A percentile compares a stretch with the other conserved stretches of the same genome.
Evolutionary conservation across 1,140 invertebrate genomes (phyloP).

Genomic region (Melanaphis sacchari): DNA sequence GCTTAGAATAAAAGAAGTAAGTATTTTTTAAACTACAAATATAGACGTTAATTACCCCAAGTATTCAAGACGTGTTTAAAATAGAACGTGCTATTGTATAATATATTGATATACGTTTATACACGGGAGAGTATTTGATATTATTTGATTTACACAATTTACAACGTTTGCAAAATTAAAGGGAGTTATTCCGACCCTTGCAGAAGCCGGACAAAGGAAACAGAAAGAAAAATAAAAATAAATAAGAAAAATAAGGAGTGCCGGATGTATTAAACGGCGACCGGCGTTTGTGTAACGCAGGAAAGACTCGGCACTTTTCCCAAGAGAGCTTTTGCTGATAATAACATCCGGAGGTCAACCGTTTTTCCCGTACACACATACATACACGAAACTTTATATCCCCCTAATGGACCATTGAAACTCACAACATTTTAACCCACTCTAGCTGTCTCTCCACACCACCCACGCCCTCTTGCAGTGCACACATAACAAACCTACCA

Average conservation of each 20-base stretch:
- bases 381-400: neutral
- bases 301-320: constrained; percentile 42
- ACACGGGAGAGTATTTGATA: neutral
- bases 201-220: constrained; percentile 19
- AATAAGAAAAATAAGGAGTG: constrained; percentile 12
- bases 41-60: neutral
- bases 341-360: constrained; percentile 57
- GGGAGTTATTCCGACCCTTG: constrained; percentile 22
- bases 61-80: neutral
- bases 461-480: neutral
- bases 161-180: constrained; percentile 51
- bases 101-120: neutral
- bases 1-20: neutral
- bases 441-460: neutral
- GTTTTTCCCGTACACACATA: constrained; percentile 19
- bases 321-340: constrained; percentile 57
- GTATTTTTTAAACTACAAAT: neutral
- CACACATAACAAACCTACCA: constrained; percentile 2
- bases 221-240: neutral
- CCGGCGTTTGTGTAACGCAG: constrained; percentile 47
- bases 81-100: neutral
- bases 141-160: constrained; percentile 37
- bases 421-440: constrained; percentile 30
- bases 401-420: constrained; percentile 53
- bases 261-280: constrained; percentile 56